Evolutionary conservation across 2,797 vertebrate species (phyloP).

Genomic region (Halcyon badia): DNA sequence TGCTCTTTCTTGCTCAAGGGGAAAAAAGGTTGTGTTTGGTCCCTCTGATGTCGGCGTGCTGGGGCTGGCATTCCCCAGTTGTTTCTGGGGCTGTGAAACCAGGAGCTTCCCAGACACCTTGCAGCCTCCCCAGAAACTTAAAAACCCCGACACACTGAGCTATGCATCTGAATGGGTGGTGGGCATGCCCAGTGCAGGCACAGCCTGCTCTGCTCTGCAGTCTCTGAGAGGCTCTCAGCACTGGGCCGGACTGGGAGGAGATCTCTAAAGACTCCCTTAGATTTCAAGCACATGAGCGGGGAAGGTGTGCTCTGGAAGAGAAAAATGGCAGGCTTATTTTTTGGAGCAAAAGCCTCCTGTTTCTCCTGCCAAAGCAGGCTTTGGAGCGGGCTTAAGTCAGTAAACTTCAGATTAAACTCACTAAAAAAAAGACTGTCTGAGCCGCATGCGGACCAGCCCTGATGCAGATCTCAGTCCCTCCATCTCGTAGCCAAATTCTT

Average conservation of each 20-base stretch:
- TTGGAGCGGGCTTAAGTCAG: not conserved
- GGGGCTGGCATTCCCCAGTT: not conserved
- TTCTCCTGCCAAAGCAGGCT: conserved; percentile 1
- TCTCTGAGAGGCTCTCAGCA: not conserved
- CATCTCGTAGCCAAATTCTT: not conserved
- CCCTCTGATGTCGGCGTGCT: not conserved
- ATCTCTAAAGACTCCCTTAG: not conserved
- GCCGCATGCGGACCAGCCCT: not conserved
- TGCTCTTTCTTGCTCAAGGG: not conserved
- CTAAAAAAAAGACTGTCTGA: not conserved
- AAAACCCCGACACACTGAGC: not conserved
- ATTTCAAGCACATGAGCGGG: not conserved
- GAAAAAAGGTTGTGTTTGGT: not conserved
- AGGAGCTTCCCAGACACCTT: not conserved
- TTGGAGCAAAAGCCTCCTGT: not conserved
- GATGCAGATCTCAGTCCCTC: not conserved
- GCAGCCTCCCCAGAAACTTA: not conserved
- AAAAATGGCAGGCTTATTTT: not conserved
- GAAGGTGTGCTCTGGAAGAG: not conserved
- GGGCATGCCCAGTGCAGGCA: not conserved
- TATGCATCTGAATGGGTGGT: not conserved
- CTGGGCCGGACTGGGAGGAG: not conserved
- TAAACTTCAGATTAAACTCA: not conserved
- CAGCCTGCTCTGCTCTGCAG: not conserved
- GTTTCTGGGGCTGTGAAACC: not conserved